Evolutionary conservation across 2,797 vertebrate species (phyloP), one percentile per base, ranked within the genome.

Genomic region (Sylvia borin): DNA sequence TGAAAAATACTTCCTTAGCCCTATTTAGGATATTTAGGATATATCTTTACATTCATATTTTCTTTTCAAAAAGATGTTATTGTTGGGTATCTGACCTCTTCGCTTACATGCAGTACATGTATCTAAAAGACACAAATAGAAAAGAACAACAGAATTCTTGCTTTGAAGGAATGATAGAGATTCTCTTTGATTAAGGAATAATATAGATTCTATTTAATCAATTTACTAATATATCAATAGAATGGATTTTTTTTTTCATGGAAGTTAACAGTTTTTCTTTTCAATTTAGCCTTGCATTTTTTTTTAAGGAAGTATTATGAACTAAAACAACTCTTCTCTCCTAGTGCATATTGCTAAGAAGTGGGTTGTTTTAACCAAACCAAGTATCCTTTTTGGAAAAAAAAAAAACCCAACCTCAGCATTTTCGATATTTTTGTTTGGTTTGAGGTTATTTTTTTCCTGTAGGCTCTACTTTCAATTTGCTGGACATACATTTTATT

Each of bases 391-490:
- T 14, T 65, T 67, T 45, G 17, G 9, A 5, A 34, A 77, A 58
- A 64, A 24, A 57, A 2, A 0, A 13, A 4, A 12, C 8, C 21
- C 20, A 47, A 7, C 20, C 20, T 86, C 16, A 70, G 25, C 7
- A 10, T 21, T 75, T 62, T 11, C 15, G 15, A 26, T 26, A 9
- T 40, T 77, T 61, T 40, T 53, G 15, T 77, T 77, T 65, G 15
- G 21, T 34, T 71, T 70, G 38, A 47, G 16, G 13, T 75, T 60
- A 29, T 45, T 58, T 83, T 83, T 13, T 18, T 9, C 8, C 7
- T 14, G 13, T 31, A 51, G 19, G 2, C 54, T 57, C 11, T 79
- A 29, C 19, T 82, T 86, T 34, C 18, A 14, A 43, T 74, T 71
- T 88, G 7, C 21, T 65, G 26, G 27, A 20, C 36, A 25, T 81